Evolutionary conservation across 2,888 invertebrate species (phyloP), one percentile per base, ranked within the genome.

Genomic region (Drosophila robusta): DNA sequence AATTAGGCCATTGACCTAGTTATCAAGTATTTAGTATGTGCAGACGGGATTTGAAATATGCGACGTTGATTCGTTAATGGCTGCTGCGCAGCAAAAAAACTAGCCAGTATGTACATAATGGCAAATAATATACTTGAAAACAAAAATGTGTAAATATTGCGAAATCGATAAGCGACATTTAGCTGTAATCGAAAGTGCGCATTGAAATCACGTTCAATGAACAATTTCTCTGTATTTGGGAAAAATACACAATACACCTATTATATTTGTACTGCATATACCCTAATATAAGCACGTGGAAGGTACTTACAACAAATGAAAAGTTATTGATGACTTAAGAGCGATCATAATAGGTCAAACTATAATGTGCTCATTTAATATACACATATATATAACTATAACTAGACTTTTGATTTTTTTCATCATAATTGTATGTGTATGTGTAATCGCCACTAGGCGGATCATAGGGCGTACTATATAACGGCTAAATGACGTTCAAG

Each of bases 1-100:
- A 71, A 78, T 51, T 42, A 46, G 71, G 58, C 62, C 67, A 75
- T 71, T 65, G 68, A 78, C 76, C 81, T 47, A 78, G 64, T 73
- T 78, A 47, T 11, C 8, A n/a, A 32, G 32, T 32, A 22, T 32
- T 42, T 42, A 22, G n/a, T 18, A 11, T 32, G 8, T 29, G 26
- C n/a, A 18, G 22, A 32, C 32, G 6, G 32, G 22, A 22, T 52
- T 42, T n/a, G 2, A 12, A 44, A 36, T 54, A 12, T 54, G 44
- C 54, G 54, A 12, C 16, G 54, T 44, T 24, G 24, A 26, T 34
- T 34, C 44, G 34, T 22, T 4, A 18, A 12, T 12, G n/a, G 12
- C 18, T 11, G 52, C 4, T 26, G 16, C 39, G 41, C 18, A 42
- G 38, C 16, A 16, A 41, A 18, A n/a, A n/a, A n/a, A n/a, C n/a